Conservation (phyloP, 2,888 invertebrate genomes). For the Nomada flava region DNA sequence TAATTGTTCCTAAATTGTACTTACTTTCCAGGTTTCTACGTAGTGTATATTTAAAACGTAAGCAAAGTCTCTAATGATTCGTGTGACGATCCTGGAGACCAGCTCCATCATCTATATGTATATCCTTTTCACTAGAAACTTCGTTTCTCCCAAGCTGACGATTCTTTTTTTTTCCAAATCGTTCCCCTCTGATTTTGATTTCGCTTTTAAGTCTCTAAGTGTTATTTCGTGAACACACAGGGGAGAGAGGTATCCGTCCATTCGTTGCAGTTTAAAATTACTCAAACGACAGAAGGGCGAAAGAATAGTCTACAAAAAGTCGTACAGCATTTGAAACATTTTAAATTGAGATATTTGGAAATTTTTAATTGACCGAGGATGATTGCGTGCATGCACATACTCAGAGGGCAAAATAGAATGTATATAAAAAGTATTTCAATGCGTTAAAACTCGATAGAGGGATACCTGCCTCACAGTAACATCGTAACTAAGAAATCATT, state of each 20-base stretch:
- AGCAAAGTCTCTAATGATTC: slow-evolving; percentile 60
- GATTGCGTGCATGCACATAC: not conserved
- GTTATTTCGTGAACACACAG: slow-evolving; percentile 48
- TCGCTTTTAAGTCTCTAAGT: slow-evolving; percentile 34
- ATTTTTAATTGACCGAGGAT: no score
- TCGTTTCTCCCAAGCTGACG: slow-evolving; percentile 24
- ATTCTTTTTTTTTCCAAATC: not conserved
- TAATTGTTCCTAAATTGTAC: slow-evolving; percentile 52
- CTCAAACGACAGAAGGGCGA: not conserved
- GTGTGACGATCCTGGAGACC: slow-evolving; percentile 58
- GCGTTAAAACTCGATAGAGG: slow-evolving; percentile 13
- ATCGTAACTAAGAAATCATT: slow-evolving; percentile 55
- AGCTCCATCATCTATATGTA: slow-evolving; percentile 60
- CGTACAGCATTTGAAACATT: no score
- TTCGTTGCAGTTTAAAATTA: not conserved
- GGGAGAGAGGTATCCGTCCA: slow-evolving; percentile 46
- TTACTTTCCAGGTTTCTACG: slow-evolving; percentile 56
- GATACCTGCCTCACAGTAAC: slow-evolving; percentile 50
- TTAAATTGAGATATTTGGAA: not conserved
- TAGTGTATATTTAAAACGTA: slow-evolving; percentile 52
- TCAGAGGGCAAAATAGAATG: not conserved
- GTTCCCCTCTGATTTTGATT: not conserved
- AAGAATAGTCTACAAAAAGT: not conserved
- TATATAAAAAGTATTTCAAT: not conserved
- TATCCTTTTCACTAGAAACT: slow-evolving; percentile 51